Percentiles rank a stretch among this genome's conserved stretches.
Evolutionary conservation across 2,113 vertebrate genomes (phyloP).

Genomic region (Aepyceros melampus): DNA sequence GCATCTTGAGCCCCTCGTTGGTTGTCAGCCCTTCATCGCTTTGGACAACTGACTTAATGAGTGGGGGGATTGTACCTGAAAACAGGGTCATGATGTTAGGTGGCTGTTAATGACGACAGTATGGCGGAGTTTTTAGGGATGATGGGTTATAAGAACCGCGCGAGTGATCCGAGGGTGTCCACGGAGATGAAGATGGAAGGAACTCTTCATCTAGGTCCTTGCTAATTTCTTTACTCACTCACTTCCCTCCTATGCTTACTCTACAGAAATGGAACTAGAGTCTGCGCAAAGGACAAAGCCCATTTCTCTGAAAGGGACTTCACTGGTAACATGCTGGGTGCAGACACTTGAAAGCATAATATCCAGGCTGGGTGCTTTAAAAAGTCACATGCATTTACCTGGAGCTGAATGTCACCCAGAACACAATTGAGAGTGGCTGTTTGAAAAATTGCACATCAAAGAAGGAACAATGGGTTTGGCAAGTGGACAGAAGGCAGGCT

Average conservation of each 20-base stretch:
- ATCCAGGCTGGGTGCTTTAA: not conserved
- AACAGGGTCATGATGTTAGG: constrained; percentile 75
- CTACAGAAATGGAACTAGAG: not conserved
- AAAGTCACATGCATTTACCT: not conserved
- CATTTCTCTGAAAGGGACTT: not conserved
- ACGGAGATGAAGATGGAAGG: constrained; percentile 1
- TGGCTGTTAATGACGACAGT: constrained; percentile 51
- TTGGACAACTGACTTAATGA: constrained; percentile 93
- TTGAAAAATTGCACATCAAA: constrained; percentile 38
- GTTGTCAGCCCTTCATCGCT: constrained; percentile 92
- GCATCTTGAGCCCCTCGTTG: constrained; percentile 96
- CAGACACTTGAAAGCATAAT: not conserved
- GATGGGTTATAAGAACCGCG: not conserved
- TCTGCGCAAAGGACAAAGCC: not conserved
- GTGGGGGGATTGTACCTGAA: constrained; percentile 95
- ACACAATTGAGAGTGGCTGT: not conserved
- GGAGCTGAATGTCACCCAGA: constrained; percentile 41
- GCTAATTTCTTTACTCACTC: not conserved
- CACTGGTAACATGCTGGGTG: not conserved
- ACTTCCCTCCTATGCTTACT: not conserved
- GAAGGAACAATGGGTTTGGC: constrained; percentile 44
- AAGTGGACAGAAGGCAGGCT: not conserved
- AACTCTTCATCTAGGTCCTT: not conserved
- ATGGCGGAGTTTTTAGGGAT: constrained; percentile 55
- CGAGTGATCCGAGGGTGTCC: not conserved